Conservation (phyloP, 37 sponge, comb jelly and placozoan genomes). For the Hormiphora californensis region DNA sequence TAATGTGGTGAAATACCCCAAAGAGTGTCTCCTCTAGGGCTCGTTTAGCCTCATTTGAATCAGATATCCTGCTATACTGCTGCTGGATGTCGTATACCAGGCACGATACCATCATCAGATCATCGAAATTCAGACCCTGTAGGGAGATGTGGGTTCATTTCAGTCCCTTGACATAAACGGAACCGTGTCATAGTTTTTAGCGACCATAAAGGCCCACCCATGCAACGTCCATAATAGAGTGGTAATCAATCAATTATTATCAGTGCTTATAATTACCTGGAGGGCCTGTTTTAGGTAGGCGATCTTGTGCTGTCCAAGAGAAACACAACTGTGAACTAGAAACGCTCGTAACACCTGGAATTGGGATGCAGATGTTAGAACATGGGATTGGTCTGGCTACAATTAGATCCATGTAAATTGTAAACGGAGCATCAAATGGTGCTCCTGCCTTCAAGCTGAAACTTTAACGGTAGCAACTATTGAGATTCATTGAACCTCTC, state of each 20-base stretch:
- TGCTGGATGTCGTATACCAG: constrained; percentile 48
- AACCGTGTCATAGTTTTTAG: too few relatives aligned
- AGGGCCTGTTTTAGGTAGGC: constrained; percentile 47
- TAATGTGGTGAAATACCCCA: constrained; percentile 35
- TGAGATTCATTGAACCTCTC: too few relatives aligned
- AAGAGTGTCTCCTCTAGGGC: constrained; percentile 20
- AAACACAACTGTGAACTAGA: constrained; percentile 25
- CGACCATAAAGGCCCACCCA: too few relatives aligned
- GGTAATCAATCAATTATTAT: too few relatives aligned
- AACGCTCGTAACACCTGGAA: constrained; percentile 41
- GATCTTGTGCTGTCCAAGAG: neutral
- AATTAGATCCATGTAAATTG: too few relatives aligned
- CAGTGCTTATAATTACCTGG: neutral
- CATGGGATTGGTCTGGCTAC: too few relatives aligned
- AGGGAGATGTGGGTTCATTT: neutral
- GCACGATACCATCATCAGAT: neutral
- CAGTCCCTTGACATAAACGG: too few relatives aligned
- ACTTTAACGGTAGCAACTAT: too few relatives aligned
- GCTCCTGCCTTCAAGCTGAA: too few relatives aligned
- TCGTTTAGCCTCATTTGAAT: neutral
- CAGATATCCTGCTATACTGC: neutral
- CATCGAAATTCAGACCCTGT: constrained; percentile 45
- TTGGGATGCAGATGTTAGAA: too few relatives aligned
- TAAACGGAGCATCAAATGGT: too few relatives aligned
- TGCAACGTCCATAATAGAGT: too few relatives aligned